Evolutionary conservation across 2,888 invertebrate species (phyloP).

Genomic region (Nephrocerus scutellatus): DNA sequence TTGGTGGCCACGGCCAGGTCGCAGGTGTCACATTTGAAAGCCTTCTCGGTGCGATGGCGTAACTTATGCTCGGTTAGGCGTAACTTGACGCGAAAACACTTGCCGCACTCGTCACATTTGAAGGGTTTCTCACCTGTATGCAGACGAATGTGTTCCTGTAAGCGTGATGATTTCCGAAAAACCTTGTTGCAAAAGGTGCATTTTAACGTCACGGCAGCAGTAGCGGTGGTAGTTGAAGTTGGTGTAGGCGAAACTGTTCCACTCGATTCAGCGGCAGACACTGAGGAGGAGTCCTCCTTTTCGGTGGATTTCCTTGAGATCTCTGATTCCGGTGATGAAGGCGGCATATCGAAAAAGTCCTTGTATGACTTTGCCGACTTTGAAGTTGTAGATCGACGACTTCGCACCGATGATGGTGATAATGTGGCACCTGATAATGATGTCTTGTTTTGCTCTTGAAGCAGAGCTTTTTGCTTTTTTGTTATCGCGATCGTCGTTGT

Average conservation of each 20-base stretch:
- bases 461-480: too few relatives aligned
- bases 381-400: slow-evolving; percentile 8
- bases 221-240: background rate
- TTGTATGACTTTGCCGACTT: slow-evolving; percentile 1
- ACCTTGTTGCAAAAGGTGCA: slow-evolving; percentile 35
- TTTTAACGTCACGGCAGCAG: slow-evolving; percentile 18
- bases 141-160: slow-evolving; percentile 38
- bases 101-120: slow-evolving; percentile 34
- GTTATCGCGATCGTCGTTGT: too few relatives aligned
- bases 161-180: slow-evolving; percentile 35
- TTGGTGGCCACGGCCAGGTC: slow-evolving; percentile 35
- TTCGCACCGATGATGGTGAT: background rate
- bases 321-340: slow-evolving; percentile 11
- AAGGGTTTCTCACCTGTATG: slow-evolving; percentile 45
- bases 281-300: too few relatives aligned
- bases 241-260: background rate
- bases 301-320: background rate
- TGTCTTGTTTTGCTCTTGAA: too few relatives aligned
- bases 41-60: slow-evolving; percentile 40
- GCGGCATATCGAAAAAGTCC: slow-evolving; percentile 4
- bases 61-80: slow-evolving; percentile 38
- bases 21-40: slow-evolving; percentile 39
- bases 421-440: too few relatives aligned
- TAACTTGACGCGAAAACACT: slow-evolving; percentile 39
- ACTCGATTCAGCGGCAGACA: too few relatives aligned